These are phyloP conservation scores for Tetragonisca angustula DNA, from an alignment of 2,888 invertebrate genomes.

Conservation along the genomic window DNA sequence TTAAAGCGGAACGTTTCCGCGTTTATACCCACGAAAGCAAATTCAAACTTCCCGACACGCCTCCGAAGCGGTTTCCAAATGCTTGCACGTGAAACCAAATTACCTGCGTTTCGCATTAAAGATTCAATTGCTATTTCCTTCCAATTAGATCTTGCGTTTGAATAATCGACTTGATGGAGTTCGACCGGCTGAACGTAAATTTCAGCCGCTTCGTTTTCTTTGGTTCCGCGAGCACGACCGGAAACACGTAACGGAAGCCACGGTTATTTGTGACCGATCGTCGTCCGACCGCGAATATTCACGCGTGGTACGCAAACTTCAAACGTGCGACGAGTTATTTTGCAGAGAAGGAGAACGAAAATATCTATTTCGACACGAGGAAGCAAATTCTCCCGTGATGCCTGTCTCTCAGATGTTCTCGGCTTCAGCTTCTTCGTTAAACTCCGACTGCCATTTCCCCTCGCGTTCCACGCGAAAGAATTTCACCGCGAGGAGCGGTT, in stretches of 20 bases:
- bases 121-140: slow-evolving; percentile 52
- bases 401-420: not conserved
- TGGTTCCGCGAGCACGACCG: not conserved
- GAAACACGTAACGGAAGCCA: not conserved
- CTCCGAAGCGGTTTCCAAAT: slow-evolving; percentile 36
- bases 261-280: no score
- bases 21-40: slow-evolving; percentile 25
- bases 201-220: not conserved
- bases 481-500: not conserved
- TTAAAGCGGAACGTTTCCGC: slow-evolving; percentile 18
- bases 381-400: not conserved
- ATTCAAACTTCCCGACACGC: slow-evolving; percentile 37
- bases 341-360: not conserved
- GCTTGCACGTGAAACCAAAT: slow-evolving; percentile 45
- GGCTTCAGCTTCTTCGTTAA: not conserved
- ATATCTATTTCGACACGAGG: not conserved
- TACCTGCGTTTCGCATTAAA: slow-evolving; percentile 38
- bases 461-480: not conserved
- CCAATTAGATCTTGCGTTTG: slow-evolving; percentile 48
- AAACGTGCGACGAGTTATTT: not conserved
- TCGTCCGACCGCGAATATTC: not conserved
- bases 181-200: slow-evolving; percentile 16
- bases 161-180: slow-evolving; percentile 40
- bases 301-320: not conserved
- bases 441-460: not conserved